These are phyloP conservation scores for Ptiloglossa arizonensis DNA, from an alignment of 1,140 invertebrate species.

Conservation along the genomic window DNA sequence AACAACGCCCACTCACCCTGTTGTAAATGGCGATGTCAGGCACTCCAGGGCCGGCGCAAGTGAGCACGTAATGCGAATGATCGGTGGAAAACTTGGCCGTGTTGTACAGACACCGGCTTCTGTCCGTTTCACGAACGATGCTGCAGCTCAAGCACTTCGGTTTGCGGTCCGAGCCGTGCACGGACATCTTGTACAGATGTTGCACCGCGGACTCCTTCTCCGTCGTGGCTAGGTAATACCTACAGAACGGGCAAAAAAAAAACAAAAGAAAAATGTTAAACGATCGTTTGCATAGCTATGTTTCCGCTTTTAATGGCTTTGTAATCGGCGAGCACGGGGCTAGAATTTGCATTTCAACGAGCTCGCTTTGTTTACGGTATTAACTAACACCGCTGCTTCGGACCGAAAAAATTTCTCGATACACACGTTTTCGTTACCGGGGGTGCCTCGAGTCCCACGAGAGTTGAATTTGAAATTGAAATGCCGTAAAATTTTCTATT, in stretches of 20 bases:
- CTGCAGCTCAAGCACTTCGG: conserved; percentile 85
- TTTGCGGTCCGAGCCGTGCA: conserved; percentile 60
- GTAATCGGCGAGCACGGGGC: conserved; percentile 15
- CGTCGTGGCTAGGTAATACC: conserved; percentile 87
- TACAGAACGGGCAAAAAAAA: conserved; percentile 65
- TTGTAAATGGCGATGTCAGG: conserved; percentile 82
- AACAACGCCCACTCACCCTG: conserved; percentile 66
- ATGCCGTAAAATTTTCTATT: too few species aligned
- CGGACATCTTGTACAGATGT: conserved; percentile 84
- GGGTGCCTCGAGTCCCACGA: background rate
- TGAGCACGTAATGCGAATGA: conserved; percentile 86
- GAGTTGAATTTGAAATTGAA: too few species aligned
- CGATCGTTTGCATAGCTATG: conserved; percentile 28
- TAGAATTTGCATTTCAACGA: conserved; percentile 39
- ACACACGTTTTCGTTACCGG: background rate
- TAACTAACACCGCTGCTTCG: background rate
- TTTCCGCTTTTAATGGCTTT: conserved; percentile 34
- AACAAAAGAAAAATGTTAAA: background rate
- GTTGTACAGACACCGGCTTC: conserved; percentile 85
- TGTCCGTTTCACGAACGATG: conserved; percentile 80
- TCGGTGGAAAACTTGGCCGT: conserved; percentile 87
- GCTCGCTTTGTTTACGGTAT: conserved; percentile 25
- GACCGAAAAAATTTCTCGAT: background rate
- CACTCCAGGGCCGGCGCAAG: conserved; percentile 89
- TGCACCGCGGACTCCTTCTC: conserved; percentile 84